phyloP scores from a whole-genome alignment of 2,113 vertebrate species.

The Platysternon megacephalum region DNA sequence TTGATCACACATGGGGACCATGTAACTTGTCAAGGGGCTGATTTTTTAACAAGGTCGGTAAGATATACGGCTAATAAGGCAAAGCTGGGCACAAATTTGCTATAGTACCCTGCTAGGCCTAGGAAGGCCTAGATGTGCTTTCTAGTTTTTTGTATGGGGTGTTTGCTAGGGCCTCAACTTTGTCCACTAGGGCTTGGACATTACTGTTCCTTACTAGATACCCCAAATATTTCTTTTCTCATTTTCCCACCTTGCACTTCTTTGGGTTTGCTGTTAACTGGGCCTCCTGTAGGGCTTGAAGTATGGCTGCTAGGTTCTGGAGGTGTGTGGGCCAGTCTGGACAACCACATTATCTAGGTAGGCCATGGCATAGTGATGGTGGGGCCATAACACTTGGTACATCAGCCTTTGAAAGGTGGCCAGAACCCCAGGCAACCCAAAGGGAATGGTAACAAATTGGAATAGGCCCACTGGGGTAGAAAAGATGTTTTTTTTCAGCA shows the following conservation, averaged over 20 bases:
- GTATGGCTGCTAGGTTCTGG: not conserved
- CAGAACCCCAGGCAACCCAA: not conserved
- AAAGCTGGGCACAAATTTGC: not conserved
- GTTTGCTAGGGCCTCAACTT: not conserved
- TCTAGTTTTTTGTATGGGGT: not conserved
- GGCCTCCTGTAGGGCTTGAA: not conserved
- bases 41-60: not conserved
- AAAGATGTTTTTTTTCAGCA: not conserved
- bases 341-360: not conserved
- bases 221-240: not conserved
- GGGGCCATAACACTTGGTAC: not conserved
- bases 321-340: not conserved
- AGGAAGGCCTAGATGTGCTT: not conserved
- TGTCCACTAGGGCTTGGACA: not conserved
- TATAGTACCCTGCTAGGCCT: not conserved
- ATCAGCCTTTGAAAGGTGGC: not conserved
- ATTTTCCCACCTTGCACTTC: not conserved
- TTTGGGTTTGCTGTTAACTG: not conserved
- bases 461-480: not conserved
- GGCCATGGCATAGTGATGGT: not conserved
- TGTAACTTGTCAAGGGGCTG: not conserved
- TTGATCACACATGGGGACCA: not conserved
- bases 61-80: not conserved
- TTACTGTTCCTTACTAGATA: not conserved
- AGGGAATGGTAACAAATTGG: not conserved